These are phyloP conservation scores for Phoxinus dragarum DNA, from an alignment of 2,797 vertebrate genomes.

Conservation along the genomic window DNA sequence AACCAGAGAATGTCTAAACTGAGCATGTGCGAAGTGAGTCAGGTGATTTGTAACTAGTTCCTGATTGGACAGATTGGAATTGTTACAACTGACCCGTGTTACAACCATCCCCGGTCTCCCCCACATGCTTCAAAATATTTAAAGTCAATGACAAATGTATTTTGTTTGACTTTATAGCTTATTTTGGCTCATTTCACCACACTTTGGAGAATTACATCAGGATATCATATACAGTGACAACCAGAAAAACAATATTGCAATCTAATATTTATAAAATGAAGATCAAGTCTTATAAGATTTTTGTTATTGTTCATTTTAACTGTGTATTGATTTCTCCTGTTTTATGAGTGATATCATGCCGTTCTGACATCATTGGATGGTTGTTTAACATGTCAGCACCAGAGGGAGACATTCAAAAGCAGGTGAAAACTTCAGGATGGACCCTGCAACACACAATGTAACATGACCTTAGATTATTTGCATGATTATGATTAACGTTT, in stretches of 20 bases:
- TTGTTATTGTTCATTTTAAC: neutral
- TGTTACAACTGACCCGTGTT: no score
- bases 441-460: neutral
- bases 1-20: no score
- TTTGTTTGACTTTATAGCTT: neutral
- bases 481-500: neutral
- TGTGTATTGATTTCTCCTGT: neutral
- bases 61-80: no score
- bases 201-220: neutral
- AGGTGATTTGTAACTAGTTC: no score
- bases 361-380: neutral
- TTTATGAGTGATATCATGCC: neutral
- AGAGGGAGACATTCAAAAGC: slow-evolving; percentile 1
- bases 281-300: neutral
- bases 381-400: neutral
- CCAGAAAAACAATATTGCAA: neutral
- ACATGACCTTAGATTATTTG: neutral
- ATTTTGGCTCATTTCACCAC: neutral
- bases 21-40: no score
- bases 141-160: neutral
- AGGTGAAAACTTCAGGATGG: neutral
- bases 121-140: neutral
- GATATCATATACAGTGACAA: neutral
- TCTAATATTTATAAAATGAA: neutral
- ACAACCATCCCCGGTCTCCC: no score